These are phyloP conservation scores for Ommatoiulus sabulosus DNA, from an alignment of 2,888 invertebrate genomes.

Conservation along the genomic window DNA sequence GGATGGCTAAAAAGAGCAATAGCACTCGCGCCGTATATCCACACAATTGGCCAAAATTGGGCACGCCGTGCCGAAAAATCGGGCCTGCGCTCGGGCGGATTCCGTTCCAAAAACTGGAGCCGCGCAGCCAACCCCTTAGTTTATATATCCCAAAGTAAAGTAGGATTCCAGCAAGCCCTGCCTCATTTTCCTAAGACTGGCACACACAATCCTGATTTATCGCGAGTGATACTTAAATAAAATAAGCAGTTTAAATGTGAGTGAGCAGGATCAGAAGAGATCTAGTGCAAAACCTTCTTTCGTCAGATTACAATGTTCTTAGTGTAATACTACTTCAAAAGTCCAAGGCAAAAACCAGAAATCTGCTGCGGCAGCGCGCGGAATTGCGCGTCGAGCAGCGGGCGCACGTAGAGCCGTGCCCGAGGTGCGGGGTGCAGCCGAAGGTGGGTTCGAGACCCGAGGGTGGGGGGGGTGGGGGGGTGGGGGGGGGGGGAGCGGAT, in stretches of 20 bases:
- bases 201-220: slow-evolving; percentile 60
- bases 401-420: not conserved
- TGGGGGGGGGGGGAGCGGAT: not conserved
- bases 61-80: not conserved
- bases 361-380: slow-evolving; percentile 13
- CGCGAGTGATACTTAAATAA: slow-evolving; percentile 61
- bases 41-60: not conserved
- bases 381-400: not conserved
- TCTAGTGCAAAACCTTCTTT: slow-evolving; percentile 59
- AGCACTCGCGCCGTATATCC: not conserved
- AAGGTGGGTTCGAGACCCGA: not conserved
- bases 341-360: slow-evolving; percentile 53
- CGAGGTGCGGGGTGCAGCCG: not conserved
- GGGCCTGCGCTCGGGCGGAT: not conserved
- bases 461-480: not conserved
- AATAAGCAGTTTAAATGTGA: slow-evolving; percentile 61
- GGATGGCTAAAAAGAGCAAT: not conserved
- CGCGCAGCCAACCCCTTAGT: slow-evolving; percentile 50
- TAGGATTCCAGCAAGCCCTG: slow-evolving; percentile 52
- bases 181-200: slow-evolving; percentile 59
- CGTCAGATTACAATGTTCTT: slow-evolving; percentile 61
- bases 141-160: slow-evolving; percentile 54
- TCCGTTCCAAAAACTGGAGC: slow-evolving; percentile 40
- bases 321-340: slow-evolving; percentile 58
- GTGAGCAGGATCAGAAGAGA: slow-evolving; percentile 60